Evolutionary conservation across 1,140 invertebrate species (phyloP).

Genomic region (Zaprionus lachaisei): DNA sequence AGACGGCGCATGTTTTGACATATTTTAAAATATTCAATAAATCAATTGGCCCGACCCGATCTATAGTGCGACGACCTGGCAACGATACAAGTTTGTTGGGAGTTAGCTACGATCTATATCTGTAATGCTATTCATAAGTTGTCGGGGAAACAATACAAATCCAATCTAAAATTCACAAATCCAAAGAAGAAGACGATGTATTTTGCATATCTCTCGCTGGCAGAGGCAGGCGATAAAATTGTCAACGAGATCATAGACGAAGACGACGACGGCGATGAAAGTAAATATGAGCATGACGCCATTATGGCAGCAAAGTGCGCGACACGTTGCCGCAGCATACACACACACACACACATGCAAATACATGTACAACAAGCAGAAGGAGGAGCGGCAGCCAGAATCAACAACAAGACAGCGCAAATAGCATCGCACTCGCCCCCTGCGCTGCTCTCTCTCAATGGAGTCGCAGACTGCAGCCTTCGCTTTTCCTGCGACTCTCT

Average conservation of each 20-base stretch:
- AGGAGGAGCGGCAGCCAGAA: constrained; percentile 12
- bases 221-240: constrained; percentile 74
- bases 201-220: constrained; percentile 79
- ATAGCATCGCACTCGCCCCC: background rate
- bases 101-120: background rate
- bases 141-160: background rate
- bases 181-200: constrained; percentile 68
- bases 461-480: background rate
- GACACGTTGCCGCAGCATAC: constrained; percentile 61
- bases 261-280: constrained; percentile 70
- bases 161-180: constrained; percentile 26
- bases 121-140: background rate
- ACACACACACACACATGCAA: constrained; percentile 37
- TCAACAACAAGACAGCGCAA: constrained; percentile 30
- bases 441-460: background rate
- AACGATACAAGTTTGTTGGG: background rate
- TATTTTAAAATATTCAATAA: background rate
- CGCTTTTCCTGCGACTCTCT: background rate
- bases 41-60: background rate
- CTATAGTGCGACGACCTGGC: background rate
- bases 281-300: constrained; percentile 82
- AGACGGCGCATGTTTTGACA: background rate
- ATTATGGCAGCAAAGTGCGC: constrained; percentile 77
- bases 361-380: background rate
- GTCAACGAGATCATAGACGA: constrained; percentile 83